These are phyloP conservation scores for Otis tarda DNA, from an alignment of 2,113 vertebrate genomes.

Conservation along the genomic window DNA sequence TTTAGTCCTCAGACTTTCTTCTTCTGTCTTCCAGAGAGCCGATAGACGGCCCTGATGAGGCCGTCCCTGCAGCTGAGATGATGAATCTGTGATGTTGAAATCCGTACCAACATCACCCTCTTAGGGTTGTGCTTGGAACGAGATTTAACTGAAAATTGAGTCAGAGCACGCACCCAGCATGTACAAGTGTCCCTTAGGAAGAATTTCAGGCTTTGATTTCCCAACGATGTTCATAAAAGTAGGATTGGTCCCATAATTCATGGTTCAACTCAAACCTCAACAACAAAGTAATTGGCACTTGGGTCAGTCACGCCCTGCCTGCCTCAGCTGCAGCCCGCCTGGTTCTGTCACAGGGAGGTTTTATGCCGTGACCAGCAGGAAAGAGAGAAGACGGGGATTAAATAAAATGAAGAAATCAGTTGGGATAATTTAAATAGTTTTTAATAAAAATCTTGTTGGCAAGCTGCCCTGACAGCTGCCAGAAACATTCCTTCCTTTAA, in stretches of 20 bases:
- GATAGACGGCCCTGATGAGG: not conserved
- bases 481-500: not conserved
- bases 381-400: not conserved
- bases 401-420: not conserved
- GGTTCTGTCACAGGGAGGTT: not conserved
- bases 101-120: not conserved
- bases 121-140: not conserved
- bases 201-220: constrained; percentile 9
- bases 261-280: not conserved
- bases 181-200: not conserved
- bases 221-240: constrained; percentile 9
- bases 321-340: not conserved
- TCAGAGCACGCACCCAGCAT: not conserved
- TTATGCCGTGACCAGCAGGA: not conserved
- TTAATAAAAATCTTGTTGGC: not conserved
- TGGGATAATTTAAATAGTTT: not conserved
- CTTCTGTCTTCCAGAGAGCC: not conserved
- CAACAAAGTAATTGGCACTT: not conserved
- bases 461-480: not conserved
- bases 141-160: not conserved
- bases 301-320: not conserved
- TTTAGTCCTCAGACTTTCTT: not conserved
- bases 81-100: constrained; percentile 18
- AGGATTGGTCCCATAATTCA: not conserved
- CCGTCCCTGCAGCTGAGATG: not conserved